Percentiles rank a stretch among this genome's conserved stretches.
Conservation (phyloP, 2,797 vertebrate genomes). For the Prionace glauca region DNA sequence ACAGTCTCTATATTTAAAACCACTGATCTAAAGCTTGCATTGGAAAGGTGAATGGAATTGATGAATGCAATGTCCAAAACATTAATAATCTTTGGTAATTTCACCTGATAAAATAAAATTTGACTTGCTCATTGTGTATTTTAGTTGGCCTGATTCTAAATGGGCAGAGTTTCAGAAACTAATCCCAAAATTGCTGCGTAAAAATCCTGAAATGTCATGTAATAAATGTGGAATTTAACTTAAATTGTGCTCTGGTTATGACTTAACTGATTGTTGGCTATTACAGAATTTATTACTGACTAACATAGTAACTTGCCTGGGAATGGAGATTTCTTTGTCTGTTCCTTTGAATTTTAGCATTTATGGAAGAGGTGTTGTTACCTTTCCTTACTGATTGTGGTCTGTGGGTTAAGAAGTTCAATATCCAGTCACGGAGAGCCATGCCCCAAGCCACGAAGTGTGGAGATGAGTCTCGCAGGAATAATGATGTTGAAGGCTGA, state of each 20-base stretch:
- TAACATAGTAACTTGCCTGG: not conserved
- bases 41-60: not conserved
- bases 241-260: not conserved
- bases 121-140: not conserved
- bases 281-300: not conserved
- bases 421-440: too few species aligned
- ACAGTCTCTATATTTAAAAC: not conserved
- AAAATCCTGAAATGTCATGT: too few species aligned
- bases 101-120: not conserved
- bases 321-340: not conserved
- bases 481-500: too few species aligned
- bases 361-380: too few species aligned
- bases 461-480: too few species aligned
- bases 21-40: not conserved
- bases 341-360: not conserved
- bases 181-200: not conserved
- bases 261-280: not conserved
- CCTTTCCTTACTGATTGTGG: too few species aligned
- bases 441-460: too few species aligned
- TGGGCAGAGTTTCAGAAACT: not conserved
- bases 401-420: too few species aligned
- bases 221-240: not conserved
- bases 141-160: not conserved
- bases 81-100: not conserved
- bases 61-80: not conserved